Evolutionary conservation across 2,888 invertebrate species (phyloP).

Genomic region (Zaprionus obscuricornis): DNA sequence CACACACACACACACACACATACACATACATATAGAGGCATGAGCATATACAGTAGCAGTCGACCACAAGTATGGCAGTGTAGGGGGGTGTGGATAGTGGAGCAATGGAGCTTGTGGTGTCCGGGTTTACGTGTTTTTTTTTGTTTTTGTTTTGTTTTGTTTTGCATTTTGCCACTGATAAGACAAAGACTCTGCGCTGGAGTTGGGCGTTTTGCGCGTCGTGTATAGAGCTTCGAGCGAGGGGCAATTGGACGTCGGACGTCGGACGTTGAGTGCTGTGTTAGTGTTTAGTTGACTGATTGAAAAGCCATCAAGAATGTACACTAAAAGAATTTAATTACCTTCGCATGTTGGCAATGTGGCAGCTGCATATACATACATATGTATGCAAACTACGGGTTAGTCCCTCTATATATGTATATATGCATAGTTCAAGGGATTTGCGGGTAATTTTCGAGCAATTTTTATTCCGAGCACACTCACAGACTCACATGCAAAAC

Average conservation of each 20-base stretch:
- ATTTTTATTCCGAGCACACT: conserved; percentile 47
- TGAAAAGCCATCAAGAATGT: too few relatives aligned
- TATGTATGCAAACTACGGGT: conserved; percentile 36
- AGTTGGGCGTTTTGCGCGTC: not conserved
- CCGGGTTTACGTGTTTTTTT: too few relatives aligned
- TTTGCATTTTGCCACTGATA: conserved; percentile 54
- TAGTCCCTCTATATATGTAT: not conserved
- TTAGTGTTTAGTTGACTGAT: too few relatives aligned
- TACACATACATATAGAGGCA: not conserved
- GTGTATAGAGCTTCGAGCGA: not conserved
- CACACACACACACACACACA: not conserved
- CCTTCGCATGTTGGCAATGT: conserved; percentile 22
- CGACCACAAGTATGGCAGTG: not conserved
- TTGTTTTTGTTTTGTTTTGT: conserved; percentile 33
- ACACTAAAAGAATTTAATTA: too few relatives aligned
- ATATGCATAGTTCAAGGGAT: conserved; percentile 20
- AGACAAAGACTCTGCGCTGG: conserved; percentile 23
- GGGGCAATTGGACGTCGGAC: not conserved
- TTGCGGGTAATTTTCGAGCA: conserved; percentile 66
- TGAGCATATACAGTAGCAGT: conserved; percentile 18
- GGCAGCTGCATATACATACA: not conserved
- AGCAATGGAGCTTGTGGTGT: conserved; percentile 14
- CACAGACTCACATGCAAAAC: too few relatives aligned
- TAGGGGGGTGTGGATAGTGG: too few relatives aligned
- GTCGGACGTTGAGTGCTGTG: too few relatives aligned